Evolutionary conservation across 2,113 vertebrate genomes (phyloP).

Genomic region (Origma solitaria): DNA sequence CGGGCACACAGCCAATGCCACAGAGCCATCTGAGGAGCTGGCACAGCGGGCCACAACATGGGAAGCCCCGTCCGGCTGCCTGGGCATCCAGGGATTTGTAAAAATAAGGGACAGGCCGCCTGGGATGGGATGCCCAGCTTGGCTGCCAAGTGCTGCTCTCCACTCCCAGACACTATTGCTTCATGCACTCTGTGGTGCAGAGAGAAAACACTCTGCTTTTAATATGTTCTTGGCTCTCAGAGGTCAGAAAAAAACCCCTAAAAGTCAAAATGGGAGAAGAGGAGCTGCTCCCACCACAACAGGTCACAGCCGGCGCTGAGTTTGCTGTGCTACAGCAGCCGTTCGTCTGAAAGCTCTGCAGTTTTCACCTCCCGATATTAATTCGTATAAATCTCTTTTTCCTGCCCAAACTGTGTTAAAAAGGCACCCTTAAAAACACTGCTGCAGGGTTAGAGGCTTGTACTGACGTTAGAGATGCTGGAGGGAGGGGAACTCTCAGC

Average conservation of each 20-base stretch:
- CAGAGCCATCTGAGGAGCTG: background rate
- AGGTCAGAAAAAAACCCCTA: background rate
- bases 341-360: accelerated
- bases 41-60: accelerated
- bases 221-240: background rate
- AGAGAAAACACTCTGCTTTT: background rate
- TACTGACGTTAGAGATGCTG: background rate
- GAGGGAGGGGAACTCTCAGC: background rate
- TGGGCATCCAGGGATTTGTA: accelerated
- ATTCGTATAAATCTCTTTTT: background rate
- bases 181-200: accelerated
- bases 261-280: background rate
- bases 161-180: accelerated
- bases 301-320: background rate
- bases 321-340: background rate
- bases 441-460: background rate
- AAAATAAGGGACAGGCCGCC: background rate
- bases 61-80: background rate
- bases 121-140: accelerated
- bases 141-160: background rate
- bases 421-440: background rate
- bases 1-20: background rate
- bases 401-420: background rate
- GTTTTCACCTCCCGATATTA: background rate
- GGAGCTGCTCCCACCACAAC: background rate